Base-by-base conservation (phyloP, 1,140 invertebrate genomes). In the Zaprionus capensis region DNA sequence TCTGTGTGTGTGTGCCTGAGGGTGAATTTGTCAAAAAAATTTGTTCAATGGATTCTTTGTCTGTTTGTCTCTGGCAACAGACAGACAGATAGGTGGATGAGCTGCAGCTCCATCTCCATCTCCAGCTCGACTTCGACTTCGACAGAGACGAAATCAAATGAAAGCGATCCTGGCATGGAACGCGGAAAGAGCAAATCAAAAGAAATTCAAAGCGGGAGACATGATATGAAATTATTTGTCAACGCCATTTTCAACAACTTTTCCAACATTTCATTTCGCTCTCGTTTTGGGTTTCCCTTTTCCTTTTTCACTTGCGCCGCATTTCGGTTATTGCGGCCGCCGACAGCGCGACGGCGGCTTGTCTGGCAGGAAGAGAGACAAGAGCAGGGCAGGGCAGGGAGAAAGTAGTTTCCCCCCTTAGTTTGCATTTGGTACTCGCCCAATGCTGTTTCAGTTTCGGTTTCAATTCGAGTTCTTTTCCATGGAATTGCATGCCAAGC, bases 151-250 rank as follows among this genome's bases (percentile, higher is more conserved):
- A 80, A 86, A 86, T 85, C 86, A 91, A 90, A 90, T 90, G 76
- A 90, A 90, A 91, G 71, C 82, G 85, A 90, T 85, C 69, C 76
- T 24, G 46, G 46, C 51, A 53, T 36, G 34, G 31, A 55, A 36
- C 14, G 51, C 49, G 28, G 28, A 62, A 67, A 34, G 65, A 56
- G 65, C 34, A 84, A 85, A 84, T 87, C 76, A 82, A 77, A 79
- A 65, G 51, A 68, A 74, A 70, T 22, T 57, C 62, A 59, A 65
- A 83, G 65, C 63, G 71, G 62, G 69, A 80, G 76, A 91, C 86
- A 91, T 90, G 86, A 86, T 90, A 90, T 90, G 86, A 90, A 90
- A 91, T 88, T 90, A 90, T 90, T 90, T 90, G 85, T 90, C 85
- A 90, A 90, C 85, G 85, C 75, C 79, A 80, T 90, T 88, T 90